Base-by-base conservation (phyloP, 2,888 invertebrate genomes). In the Micoletzkya japonica region DNA sequence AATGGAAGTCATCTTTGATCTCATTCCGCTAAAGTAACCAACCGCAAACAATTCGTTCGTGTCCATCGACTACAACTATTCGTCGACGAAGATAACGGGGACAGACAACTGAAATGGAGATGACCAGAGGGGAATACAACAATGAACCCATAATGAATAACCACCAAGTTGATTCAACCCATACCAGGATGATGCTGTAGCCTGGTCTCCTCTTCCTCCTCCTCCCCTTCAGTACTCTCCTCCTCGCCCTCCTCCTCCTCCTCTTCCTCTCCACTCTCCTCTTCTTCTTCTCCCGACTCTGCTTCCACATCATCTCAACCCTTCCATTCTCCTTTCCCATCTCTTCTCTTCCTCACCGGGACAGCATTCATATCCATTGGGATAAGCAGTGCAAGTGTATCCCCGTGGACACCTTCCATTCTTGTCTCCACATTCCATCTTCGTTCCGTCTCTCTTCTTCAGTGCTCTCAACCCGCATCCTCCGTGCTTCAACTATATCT, bases 331-430 rank as follows among this genome's bases (percentile, higher is more conserved):
- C 28, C 49, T 28, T 37, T 20, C 39, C 20, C 44, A 20, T n/a
- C 20, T 32, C 39, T 20, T 17, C 26, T 39, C 4, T 26, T 39
- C 39, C 57, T 60, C 44, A 63, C 63, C 66, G 34, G 66, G 66
- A 37, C 66, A 66, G 26, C 66, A 66, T 20, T 66, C 36, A 28
- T 54, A 54, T 24, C 54, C 52, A 1, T 17, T 24, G 2, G 26
- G n/a, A 0, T n/a, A 26, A 10, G 52, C 30, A 0, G 66, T 36
- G 39, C 66, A 66, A n/a, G 54, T 50, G n/a, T 54, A 66, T 34
- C 54, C 66, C 37, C 37, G 52, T 17, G 56, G 63, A 32, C 63
- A 63, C 2, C 20, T 20, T 10, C 30, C 30, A 39, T 59, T 39
- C 4, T 63, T 37, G n/a, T 44, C 59, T 6, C 26, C 17, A 26